A percentile compares a stretch with the other conserved stretches of the same genome.
These are phyloP conservation scores for Tiliacea citrago DNA, from an alignment of 2,888 invertebrate genomes.

Conservation along the genomic window DNA sequence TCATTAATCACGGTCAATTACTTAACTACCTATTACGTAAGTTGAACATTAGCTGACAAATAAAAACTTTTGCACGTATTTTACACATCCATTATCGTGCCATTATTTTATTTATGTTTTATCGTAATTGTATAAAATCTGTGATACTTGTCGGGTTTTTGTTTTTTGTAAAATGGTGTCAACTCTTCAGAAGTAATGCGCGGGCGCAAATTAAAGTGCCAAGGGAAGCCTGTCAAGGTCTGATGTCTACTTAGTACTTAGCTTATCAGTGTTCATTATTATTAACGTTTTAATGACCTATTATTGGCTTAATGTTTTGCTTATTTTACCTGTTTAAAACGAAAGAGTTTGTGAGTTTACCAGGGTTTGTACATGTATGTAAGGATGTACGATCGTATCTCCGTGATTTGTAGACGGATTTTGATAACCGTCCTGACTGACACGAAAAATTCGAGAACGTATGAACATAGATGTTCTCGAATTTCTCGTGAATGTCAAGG, in stretches of 20 bases:
- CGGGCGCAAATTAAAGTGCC: constrained; percentile 63
- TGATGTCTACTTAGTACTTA: constrained; percentile 37
- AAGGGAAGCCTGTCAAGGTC: constrained; percentile 65
- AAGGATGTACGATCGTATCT: background rate
- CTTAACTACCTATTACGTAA: constrained; percentile 4
- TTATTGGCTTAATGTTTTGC: background rate
- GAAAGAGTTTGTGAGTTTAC: background rate
- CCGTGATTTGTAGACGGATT: background rate
- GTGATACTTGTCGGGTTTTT: no score
- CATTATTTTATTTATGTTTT: constrained; percentile 12
- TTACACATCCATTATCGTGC: background rate
- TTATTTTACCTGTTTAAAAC: background rate
- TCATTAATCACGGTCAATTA: constrained; percentile 5
- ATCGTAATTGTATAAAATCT: background rate
- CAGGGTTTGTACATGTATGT: background rate
- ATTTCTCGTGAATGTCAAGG: constrained; percentile 14
- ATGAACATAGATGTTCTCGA: no score
- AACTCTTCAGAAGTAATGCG: constrained; percentile 1
- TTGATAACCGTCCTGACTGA: background rate
- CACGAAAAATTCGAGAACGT: no score
- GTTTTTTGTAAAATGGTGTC: constrained; percentile 1
- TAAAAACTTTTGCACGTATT: constrained; percentile 10
- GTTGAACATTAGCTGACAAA: constrained; percentile 13
- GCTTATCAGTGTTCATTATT: constrained; percentile 18
- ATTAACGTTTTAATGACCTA: background rate